These are phyloP conservation scores for Pemphredon lugubris DNA, from an alignment of 2,888 invertebrate species.

Conservation along the genomic window DNA sequence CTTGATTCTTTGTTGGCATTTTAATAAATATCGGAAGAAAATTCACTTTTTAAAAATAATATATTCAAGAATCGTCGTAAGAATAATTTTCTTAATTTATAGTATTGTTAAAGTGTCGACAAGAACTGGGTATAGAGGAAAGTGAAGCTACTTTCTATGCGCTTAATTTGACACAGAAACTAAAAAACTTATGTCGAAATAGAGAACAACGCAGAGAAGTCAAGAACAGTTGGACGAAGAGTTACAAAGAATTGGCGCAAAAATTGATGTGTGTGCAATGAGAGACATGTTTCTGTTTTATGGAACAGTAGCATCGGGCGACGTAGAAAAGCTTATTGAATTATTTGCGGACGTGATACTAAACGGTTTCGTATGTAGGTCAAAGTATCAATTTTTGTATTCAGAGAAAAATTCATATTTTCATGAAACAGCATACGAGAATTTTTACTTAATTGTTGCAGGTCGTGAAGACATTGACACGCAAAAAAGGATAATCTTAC, in stretches of 20 bases:
- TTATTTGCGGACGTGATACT: constrained; percentile 65
- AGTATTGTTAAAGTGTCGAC: too few relatives aligned
- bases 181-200: too few relatives aligned
- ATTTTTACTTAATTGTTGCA: constrained; percentile 34
- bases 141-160: neutral
- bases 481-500: constrained; percentile 75
- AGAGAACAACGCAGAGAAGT: constrained; percentile 59
- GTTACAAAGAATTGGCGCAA: constrained; percentile 64
- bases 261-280: constrained; percentile 58
- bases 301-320: constrained; percentile 58
- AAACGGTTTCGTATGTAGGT: constrained; percentile 65
- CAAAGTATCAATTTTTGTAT: neutral
- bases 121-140: too few relatives aligned
- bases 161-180: neutral
- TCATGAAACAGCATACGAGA: neutral
- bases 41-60: too few relatives aligned
- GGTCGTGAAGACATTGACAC: constrained; percentile 71
- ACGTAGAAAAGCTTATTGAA: constrained; percentile 59
- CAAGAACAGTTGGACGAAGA: constrained; percentile 55
- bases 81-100: too few relatives aligned
- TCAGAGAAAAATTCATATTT: neutral
- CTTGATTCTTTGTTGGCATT: too few relatives aligned
- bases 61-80: too few relatives aligned
- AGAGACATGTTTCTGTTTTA: constrained; percentile 70
- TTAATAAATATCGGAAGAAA: too few relatives aligned